Evolutionary conservation across 2,797 vertebrate genomes (phyloP).

Genomic region (Synanceia verrucosa): DNA sequence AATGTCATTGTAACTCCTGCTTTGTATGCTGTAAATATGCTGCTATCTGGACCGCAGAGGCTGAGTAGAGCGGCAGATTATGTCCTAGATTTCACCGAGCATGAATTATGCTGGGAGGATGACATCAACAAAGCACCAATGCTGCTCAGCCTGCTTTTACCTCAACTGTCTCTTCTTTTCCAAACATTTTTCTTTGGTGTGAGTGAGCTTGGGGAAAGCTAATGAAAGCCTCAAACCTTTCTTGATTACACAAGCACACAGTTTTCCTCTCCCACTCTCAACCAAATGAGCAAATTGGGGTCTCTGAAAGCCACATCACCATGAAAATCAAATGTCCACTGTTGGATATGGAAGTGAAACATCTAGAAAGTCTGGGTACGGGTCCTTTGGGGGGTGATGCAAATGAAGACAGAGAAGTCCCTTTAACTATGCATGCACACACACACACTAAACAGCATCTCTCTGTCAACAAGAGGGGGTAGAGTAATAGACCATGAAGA

Average conservation of each 20-base stretch:
- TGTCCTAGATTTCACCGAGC: slow-evolving; percentile 63
- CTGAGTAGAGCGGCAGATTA: slow-evolving; percentile 48
- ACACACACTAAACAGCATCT: slow-evolving; percentile 43
- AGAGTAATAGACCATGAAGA: slow-evolving; percentile 65
- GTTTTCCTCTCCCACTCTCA: not conserved
- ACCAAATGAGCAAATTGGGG: slow-evolving; percentile 29
- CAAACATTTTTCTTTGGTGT: slow-evolving; percentile 24
- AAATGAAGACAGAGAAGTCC: slow-evolving; percentile 66
- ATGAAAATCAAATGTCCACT: slow-evolving; percentile 26
- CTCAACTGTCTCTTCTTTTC: slow-evolving; percentile 18
- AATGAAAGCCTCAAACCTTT: slow-evolving; percentile 38
- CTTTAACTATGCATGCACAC: slow-evolving; percentile 44
- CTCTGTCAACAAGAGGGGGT: slow-evolving; percentile 62
- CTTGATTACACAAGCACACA: not conserved
- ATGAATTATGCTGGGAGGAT: slow-evolving; percentile 58
- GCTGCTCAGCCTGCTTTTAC: slow-evolving; percentile 30
- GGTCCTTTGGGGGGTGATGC: slow-evolving; percentile 50
- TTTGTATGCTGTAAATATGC: slow-evolving; percentile 35
- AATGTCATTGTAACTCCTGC: slow-evolving; percentile 18
- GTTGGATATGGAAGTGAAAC: slow-evolving; percentile 43
- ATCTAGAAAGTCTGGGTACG: slow-evolving; percentile 36
- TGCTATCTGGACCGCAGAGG: slow-evolving; percentile 38
- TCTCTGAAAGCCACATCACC: slow-evolving; percentile 1
- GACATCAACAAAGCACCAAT: slow-evolving; percentile 41
- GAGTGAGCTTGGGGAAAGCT: slow-evolving; percentile 35